Evolutionary conservation across 53 echinoderm and acorn worm genomes (phyloP).

Genomic region (Holothuria scabra): DNA sequence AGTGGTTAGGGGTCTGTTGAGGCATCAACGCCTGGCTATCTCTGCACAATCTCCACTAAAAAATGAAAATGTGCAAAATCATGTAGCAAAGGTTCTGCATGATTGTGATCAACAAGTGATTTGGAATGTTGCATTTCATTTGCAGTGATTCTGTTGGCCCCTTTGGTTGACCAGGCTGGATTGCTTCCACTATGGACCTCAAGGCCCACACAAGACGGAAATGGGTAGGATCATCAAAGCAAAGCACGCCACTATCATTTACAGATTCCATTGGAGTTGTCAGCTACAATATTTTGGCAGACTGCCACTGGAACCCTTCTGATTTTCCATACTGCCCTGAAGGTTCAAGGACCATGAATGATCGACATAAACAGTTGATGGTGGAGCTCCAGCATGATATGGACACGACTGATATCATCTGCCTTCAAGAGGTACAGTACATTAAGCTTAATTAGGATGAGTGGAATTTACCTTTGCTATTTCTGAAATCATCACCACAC

Average conservation of each 20-base stretch:
- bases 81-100: too few species aligned
- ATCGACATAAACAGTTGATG: slow-evolving; percentile 68
- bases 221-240: neutral
- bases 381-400: slow-evolving; percentile 65
- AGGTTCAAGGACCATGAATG: slow-evolving; percentile 52
- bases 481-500: neutral
- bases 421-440: slow-evolving; percentile 80
- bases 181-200: too few species aligned
- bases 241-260: neutral
- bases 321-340: slow-evolving; percentile 76
- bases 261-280: slow-evolving; percentile 51
- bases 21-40: too few species aligned
- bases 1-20: too few species aligned
- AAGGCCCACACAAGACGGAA: neutral
- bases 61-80: too few species aligned
- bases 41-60: too few species aligned
- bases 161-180: too few species aligned
- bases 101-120: too few species aligned
- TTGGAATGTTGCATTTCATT: too few species aligned
- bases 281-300: slow-evolving; percentile 79
- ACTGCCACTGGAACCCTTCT: slow-evolving; percentile 54
- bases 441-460: neutral
- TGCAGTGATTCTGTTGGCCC: too few species aligned
- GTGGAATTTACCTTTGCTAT: too few species aligned
- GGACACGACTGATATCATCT: slow-evolving; percentile 68